These are phyloP conservation scores for Apteryx owenii DNA, from an alignment of 2,113 vertebrate genomes.

Conservation along the genomic window DNA sequence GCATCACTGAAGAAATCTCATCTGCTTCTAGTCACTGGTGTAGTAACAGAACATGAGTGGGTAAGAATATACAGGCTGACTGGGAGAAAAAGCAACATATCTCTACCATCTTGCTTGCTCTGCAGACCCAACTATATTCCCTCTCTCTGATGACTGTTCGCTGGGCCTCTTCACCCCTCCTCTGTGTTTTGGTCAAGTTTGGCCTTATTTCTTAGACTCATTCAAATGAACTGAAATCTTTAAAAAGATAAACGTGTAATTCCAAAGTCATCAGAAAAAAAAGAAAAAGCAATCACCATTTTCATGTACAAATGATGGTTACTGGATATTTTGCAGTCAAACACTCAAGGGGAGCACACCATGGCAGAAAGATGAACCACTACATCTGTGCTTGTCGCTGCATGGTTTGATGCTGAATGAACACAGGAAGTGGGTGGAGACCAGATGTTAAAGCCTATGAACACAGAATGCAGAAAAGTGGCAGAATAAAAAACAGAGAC, in stretches of 20 bases:
- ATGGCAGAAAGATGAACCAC: not conserved
- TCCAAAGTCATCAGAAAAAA: not conserved
- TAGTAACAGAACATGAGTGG: not conserved
- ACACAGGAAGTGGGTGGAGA: not conserved
- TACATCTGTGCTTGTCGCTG: not conserved
- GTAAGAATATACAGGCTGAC: not conserved
- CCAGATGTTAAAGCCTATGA: not conserved
- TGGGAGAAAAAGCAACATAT: not conserved
- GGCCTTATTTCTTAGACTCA: not conserved
- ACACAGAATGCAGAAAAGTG: not conserved
- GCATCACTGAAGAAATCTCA: not conserved
- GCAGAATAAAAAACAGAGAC: not conserved
- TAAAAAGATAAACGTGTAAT: not conserved
- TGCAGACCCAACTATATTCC: not conserved
- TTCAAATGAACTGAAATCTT: not conserved
- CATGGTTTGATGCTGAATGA: not conserved
- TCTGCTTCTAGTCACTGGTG: not conserved
- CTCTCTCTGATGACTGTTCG: not conserved
- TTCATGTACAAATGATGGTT: not conserved
- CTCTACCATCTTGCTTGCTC: not conserved
- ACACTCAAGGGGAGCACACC: not conserved
- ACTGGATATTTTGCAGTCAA: not conserved
- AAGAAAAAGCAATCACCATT: not conserved
- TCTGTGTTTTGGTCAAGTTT: not conserved
- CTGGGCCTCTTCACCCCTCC: not conserved